These are phyloP conservation scores for Antechinus flavipes DNA, from an alignment of 2,113 vertebrate genomes.

Conservation along the genomic window DNA sequence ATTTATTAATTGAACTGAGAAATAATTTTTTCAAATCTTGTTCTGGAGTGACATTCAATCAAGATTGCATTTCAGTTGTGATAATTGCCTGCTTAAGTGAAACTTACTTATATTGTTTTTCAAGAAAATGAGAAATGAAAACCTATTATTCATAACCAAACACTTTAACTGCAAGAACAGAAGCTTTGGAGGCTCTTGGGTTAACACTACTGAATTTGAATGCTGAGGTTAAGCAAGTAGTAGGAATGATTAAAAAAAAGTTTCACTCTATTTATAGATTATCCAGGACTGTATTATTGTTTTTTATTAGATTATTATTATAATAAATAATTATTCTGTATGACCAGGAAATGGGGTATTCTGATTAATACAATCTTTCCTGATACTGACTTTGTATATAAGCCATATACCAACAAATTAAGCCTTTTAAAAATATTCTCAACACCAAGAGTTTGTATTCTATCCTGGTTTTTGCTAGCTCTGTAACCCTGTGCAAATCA, in stretches of 20 bases:
- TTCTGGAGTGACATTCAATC: not conserved
- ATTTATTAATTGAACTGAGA: not conserved
- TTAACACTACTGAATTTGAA: not conserved
- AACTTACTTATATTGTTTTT: not conserved
- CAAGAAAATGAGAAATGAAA: constrained; percentile 7
- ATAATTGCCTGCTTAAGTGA: not conserved
- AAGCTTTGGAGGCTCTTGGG: not conserved
- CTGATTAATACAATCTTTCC: not conserved
- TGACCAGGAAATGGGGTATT: not conserved
- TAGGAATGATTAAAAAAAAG: not conserved
- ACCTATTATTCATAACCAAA: not conserved
- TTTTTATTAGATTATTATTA: not conserved
- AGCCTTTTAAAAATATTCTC: constrained; percentile 5
- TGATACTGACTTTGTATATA: not conserved
- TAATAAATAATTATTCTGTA: not conserved
- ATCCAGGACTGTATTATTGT: not conserved
- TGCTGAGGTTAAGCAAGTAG: not conserved
- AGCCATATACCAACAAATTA: not conserved
- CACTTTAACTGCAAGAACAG: not conserved
- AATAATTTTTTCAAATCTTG: constrained; percentile 3
- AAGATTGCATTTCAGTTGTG: not conserved
- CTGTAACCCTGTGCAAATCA: not conserved
- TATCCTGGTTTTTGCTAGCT: not conserved
- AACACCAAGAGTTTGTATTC: not conserved
- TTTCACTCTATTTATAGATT: not conserved